Evolutionary conservation across 2,113 vertebrate species (phyloP).

Genomic region (Prunella himalayana): DNA sequence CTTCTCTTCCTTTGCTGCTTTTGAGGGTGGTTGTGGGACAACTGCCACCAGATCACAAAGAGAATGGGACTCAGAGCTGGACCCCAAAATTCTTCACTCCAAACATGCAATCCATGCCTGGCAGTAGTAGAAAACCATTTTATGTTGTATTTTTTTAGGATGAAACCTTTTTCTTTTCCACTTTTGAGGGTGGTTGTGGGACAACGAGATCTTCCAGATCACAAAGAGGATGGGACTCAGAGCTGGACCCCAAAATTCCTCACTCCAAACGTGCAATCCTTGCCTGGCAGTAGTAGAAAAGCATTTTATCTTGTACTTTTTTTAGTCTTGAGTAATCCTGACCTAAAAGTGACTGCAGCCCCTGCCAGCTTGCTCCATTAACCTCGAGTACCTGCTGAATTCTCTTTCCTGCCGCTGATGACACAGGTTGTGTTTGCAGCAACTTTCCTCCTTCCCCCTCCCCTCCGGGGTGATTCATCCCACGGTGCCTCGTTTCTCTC

Average conservation of each 20-base stretch:
- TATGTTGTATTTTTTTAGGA: no score
- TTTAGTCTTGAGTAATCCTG: neutral
- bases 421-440: neutral
- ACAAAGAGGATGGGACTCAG: rapidly evolving
- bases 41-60: no score
- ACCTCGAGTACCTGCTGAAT: neutral
- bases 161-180: neutral
- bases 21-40: no score
- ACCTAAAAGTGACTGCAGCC: neutral
- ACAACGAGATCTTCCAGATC: neutral
- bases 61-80: no score
- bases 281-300: neutral
- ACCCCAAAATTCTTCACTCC: neutral
- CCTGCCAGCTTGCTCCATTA: neutral
- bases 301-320: neutral
- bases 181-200: neutral
- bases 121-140: no score
- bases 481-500: neutral
- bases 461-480: constrained; percentile 14
- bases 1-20: no score
- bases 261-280: neutral
- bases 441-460: neutral
- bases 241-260: neutral
- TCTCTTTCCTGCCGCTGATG: neutral
- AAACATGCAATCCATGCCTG: no score